Conservation (phyloP, 2,888 invertebrate species). For the Phyto melanocephala region DNA sequence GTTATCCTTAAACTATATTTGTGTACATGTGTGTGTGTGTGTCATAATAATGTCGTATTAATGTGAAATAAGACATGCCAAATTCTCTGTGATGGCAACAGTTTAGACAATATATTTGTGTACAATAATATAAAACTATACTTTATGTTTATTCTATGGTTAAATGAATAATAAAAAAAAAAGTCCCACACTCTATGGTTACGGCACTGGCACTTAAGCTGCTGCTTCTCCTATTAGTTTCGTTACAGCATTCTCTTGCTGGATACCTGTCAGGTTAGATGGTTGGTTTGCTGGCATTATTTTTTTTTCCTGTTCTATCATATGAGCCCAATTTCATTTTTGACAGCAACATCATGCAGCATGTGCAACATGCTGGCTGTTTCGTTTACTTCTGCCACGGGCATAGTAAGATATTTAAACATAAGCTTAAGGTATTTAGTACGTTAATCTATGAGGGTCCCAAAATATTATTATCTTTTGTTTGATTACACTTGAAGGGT, state of each 20-base stretch:
- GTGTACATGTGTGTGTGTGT: background rate
- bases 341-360: background rate
- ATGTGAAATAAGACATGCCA: slow-evolving; percentile 5
- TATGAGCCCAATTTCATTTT: slow-evolving; percentile 28
- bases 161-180: background rate
- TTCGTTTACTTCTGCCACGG: background rate
- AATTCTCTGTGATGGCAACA: background rate
- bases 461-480: background rate
- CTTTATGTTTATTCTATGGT: background rate
- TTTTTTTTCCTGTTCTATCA: slow-evolving; percentile 12
- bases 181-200: background rate
- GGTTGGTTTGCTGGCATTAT: background rate
- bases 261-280: background rate
- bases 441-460: background rate
- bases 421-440: background rate
- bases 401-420: too few relatives aligned
- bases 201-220: background rate
- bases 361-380: background rate
- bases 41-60: slow-evolving; percentile 1
- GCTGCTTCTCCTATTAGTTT: background rate
- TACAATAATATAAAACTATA: background rate
- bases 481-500: slow-evolving; percentile 22
- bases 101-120: background rate
- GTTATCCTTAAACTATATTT: slow-evolving; percentile 5
- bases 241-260: background rate